phyloP scores from a whole-genome alignment of 2,797 vertebrate species.

The Tympanoctomys barrerae region DNA sequence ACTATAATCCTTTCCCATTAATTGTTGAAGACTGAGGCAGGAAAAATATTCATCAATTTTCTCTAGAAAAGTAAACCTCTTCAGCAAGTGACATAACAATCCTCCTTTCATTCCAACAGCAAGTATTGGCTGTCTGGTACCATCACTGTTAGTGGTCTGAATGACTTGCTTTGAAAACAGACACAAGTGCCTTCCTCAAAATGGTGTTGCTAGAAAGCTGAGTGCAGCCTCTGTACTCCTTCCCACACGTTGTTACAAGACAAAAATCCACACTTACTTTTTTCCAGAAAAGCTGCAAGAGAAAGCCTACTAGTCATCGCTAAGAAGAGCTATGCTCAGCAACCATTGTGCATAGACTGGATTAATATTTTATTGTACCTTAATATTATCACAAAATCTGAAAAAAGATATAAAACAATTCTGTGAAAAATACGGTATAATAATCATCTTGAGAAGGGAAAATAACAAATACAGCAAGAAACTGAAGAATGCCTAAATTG shows the following conservation, averaged over 20 bases:
- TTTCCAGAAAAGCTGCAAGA: conserved; percentile 5
- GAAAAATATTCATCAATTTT: conserved; percentile 15
- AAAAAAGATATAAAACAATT: conserved; percentile 1
- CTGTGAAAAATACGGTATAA: not conserved
- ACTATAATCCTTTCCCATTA: not conserved
- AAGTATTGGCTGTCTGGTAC: not conserved
- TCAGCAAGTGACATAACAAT: not conserved
- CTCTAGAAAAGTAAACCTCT: not conserved
- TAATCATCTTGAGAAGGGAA: not conserved
- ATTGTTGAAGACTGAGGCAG: conserved; percentile 9
- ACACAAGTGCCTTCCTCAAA: conserved; percentile 4
- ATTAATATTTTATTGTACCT: not conserved
- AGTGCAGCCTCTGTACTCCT: not conserved
- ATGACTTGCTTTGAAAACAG: not conserved
- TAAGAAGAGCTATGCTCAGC: not conserved
- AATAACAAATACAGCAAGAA: not conserved
- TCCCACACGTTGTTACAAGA: not conserved
- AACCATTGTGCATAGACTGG: not conserved
- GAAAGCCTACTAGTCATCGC: not conserved
- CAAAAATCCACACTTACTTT: not conserved
- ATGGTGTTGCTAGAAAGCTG: conserved; percentile 22
- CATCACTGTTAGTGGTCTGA: not conserved
- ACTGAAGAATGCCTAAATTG: not conserved
- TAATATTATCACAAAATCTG: not conserved
- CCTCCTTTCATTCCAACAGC: not conserved